These are phyloP conservation scores for Beris chalybata DNA, from an alignment of 2,888 invertebrate genomes.

Conservation along the genomic window DNA sequence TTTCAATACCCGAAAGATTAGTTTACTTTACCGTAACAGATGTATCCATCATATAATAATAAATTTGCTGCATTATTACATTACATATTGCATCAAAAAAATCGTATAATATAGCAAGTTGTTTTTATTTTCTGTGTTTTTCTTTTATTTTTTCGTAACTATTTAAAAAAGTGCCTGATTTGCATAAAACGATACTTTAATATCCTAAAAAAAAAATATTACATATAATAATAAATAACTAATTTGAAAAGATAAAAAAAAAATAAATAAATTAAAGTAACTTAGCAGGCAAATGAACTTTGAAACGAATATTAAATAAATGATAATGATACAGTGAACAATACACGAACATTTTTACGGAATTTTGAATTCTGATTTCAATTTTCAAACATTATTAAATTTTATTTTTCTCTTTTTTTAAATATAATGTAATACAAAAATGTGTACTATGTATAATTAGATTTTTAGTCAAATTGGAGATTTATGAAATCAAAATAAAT, in stretches of 20 bases:
- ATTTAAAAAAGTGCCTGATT: constrained; percentile 39
- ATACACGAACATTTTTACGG: constrained; percentile 11
- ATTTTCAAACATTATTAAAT: constrained; percentile 11
- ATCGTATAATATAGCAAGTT: constrained; percentile 19
- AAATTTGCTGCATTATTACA: constrained; percentile 16
- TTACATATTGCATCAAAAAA: constrained; percentile 15
- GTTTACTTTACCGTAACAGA: too few species aligned
- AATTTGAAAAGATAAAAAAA: background rate
- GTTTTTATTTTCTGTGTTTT: constrained; percentile 13
- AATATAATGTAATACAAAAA: constrained; percentile 10
- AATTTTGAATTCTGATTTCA: constrained; percentile 29
- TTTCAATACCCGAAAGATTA: too few species aligned
- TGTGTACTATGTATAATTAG: background rate
- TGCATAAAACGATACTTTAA: constrained; percentile 31
- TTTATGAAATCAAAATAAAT: constrained; percentile 25
- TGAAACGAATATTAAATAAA: constrained; percentile 23
- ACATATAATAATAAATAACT: background rate
- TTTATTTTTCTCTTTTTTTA: constrained; percentile 11
- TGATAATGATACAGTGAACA: constrained; percentile 5
- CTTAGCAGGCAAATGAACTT: constrained; percentile 13
- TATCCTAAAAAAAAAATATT: constrained; percentile 14
- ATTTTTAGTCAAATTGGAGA: constrained; percentile 13
- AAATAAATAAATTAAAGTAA: background rate
- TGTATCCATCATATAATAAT: background rate
- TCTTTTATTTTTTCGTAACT: constrained; percentile 13